Base-by-base conservation (phyloP, 1,140 invertebrate genomes). In the Habropoda laboriosa region DNA sequence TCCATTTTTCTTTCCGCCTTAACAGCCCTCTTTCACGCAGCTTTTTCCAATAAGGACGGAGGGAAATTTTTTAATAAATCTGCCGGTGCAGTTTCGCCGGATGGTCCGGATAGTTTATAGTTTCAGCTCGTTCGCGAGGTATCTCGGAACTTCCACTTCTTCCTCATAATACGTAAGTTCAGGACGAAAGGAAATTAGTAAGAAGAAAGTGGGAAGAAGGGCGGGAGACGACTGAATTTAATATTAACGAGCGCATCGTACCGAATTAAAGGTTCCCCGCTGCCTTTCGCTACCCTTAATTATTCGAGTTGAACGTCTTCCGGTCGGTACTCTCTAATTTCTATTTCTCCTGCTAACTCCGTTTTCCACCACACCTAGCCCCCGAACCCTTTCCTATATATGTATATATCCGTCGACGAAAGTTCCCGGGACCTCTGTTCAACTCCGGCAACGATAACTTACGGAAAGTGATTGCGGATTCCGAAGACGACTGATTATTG, bases 181-280 rank as follows among this genome's bases (percentile, higher is more conserved):
- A 18, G 38, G 21, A 57, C 51, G 53, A 53, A 47, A 67, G 71
- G 47, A 67, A 85, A 79, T 80, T 80, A 66, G 49, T 51, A 21
- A 55, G 42, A 10, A 47, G 21, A 47, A 40, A n/a, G 10, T 38
- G n/a, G n/a, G n/a, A n/a, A n/a, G n/a, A n/a, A 30, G 27, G 24
- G 45, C 45, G 42, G 32, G 27, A 32, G 45, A 49, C 40, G 78
- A 45, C 60, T 82, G 47, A 66, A 70, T 86, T 85, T 85, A 82
- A 86, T 79, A 81, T 71, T 85, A 86, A 86, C 83, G 60, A 78
- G 51, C 35, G 75, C 79, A 40, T 66, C 80, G 70, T 60, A 79
- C 57, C 70, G 71, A 79, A 74, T 85, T 82, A 79, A 76, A 82
- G 71, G 45, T 76, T n/a, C 24, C 61, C 24, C 60, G 35, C 27